Percentiles rank a stretch among this genome's conserved stretches.
Evolutionary conservation across 2,888 invertebrate species (phyloP).

Genomic region (Pycnomerus fuliginosus): DNA sequence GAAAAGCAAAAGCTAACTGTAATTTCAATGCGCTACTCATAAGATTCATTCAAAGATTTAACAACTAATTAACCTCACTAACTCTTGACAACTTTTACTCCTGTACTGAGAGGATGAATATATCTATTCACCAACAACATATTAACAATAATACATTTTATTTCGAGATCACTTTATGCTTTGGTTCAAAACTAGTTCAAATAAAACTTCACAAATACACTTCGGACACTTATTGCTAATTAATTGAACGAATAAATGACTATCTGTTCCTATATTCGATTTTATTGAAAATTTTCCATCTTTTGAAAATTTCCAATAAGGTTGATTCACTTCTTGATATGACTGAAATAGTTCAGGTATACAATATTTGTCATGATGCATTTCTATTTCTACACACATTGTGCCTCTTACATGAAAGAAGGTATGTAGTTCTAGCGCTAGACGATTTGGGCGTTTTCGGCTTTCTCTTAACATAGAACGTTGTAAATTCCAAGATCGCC

Average conservation of each 20-base stretch:
- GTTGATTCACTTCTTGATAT: conserved; percentile 7
- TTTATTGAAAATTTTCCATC: no score
- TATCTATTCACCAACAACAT: conserved; percentile 29
- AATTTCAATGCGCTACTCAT: conserved; percentile 25
- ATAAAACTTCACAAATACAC: conserved; percentile 22
- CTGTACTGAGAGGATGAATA: conserved; percentile 18
- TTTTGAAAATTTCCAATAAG: conserved; percentile 14
- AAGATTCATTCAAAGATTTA: conserved; percentile 33
- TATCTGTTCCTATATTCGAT: no score
- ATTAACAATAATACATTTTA: conserved; percentile 32
- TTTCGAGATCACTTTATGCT: conserved; percentile 34
- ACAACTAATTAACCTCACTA: conserved; percentile 35
- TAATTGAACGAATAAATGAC: conserved; percentile 36
- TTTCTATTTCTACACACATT: no score
- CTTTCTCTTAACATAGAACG: no score
- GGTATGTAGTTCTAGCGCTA: no score
- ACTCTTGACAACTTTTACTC: conserved; percentile 20
- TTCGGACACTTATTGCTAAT: conserved; percentile 35
- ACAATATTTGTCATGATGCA: no score
- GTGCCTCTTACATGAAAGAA: no score
- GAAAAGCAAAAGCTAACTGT: conserved; percentile 29
- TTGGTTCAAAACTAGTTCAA: conserved; percentile 34
- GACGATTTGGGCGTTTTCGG: no score
- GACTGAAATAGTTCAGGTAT: conserved; percentile 4
- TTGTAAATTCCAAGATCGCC: no score